Evolutionary conservation across 2,113 vertebrate species (phyloP).

Genomic region (Anoplopoma fimbria): DNA sequence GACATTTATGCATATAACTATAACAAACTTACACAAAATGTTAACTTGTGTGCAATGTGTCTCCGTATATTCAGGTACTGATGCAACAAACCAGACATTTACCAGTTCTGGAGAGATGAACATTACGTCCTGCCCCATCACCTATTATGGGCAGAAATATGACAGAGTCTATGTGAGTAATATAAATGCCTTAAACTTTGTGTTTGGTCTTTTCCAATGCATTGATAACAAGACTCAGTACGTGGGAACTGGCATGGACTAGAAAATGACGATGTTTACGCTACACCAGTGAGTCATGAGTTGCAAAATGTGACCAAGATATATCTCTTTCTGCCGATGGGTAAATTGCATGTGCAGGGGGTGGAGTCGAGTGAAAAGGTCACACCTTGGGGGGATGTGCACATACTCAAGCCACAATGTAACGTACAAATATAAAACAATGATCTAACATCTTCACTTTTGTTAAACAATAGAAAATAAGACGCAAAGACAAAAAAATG

Average conservation of each 20-base stretch:
- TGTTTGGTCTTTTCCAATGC: neutral
- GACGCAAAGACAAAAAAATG: no score
- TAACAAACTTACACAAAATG: no score
- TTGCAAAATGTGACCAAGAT: neutral
- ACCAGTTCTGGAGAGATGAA: constrained; percentile 52
- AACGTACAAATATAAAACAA: no score
- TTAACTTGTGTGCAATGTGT: neutral
- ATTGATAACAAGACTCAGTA: neutral
- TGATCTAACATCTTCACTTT: no score
- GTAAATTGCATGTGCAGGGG: neutral
- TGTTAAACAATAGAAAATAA: no score
- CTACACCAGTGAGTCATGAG: neutral
- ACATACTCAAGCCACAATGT: no score
- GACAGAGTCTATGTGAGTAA: constrained; percentile 61
- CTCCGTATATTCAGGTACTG: constrained; percentile 30
- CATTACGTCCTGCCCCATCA: constrained; percentile 59
- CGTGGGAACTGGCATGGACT: neutral
- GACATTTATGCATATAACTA: neutral
- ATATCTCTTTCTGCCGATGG: neutral
- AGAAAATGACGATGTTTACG: neutral
- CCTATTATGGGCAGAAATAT: constrained; percentile 60
- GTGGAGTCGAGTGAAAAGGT: neutral
- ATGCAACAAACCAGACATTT: constrained; percentile 34
- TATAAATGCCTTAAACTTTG: neutral
- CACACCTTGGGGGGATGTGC: neutral